Base-by-base conservation (phyloP, 2,888 invertebrate species). In the Amiota mariae region DNA sequence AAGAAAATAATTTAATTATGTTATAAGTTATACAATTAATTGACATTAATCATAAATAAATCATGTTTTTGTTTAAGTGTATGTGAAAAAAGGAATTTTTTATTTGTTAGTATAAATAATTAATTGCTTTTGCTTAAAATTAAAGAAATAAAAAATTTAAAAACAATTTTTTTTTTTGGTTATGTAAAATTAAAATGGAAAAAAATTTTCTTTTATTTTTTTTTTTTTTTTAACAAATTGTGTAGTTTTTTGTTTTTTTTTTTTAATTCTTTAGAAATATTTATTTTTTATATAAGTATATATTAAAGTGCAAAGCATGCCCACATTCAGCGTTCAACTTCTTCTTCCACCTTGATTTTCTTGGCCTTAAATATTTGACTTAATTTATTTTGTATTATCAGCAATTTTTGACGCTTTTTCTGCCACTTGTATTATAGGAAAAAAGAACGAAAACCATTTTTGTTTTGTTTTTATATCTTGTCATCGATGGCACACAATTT, bases 401-500 rank as follows among this genome's bases (percentile, higher is more conserved):
- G 6, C 6, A 36, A 36, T 36, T 36, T 36, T 36, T 2, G 36
- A 36, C 36, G 36, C 36, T 36, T 36, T 36, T 36, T 36, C n/a
- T 36, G 36, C 6, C 3, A 6, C 36, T 36, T 36, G 6, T 6
- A 36, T 4, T 36, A 6, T 36, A 36, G 84, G 84, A 81, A 73
- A 79, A 76, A 76, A 56, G 76, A 70, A 70, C 66, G 67, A 73
- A 74, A 77, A 76, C 64, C 73, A 63, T 72, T 36, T 64, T 73
- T 36, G 36, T 36, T 36, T 36, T 36, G 2, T 36, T 36, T 36
- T 75, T 76, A 74, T 75, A 71, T 77, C 76, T 79, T 77, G 78
- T 76, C 75, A 76, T 78, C 82, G 75, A 83, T 83, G 83, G 83
- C 83, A 83, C 83, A 85, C 84, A 81, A 81, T 81, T 80, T 78